A percentile compares a stretch with the other conserved stretches of the same genome.
phyloP scores from a whole-genome alignment of 2,888 invertebrate species.

The Steinernema carpocapsae region DNA sequence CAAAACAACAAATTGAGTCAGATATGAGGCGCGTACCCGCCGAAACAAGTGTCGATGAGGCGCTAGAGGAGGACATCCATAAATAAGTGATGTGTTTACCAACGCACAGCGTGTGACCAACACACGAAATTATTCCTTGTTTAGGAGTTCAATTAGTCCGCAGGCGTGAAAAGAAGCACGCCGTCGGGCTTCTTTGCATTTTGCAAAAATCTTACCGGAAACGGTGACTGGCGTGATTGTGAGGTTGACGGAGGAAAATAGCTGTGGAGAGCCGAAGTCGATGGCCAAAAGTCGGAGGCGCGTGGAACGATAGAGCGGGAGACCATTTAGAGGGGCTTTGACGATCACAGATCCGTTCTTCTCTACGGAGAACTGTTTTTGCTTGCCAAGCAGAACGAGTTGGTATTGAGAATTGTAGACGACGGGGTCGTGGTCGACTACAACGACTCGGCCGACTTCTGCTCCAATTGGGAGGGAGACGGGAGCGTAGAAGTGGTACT shows the following conservation, averaged over 20 bases:
- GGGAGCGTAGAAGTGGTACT: conserved; percentile 57
- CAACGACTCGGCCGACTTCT: conserved; percentile 51
- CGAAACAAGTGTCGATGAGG: not conserved
- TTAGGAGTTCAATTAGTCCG: conserved; percentile 9
- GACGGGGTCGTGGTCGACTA: conserved; percentile 59
- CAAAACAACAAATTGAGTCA: conserved; percentile 18
- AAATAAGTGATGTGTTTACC: conserved; percentile 35
- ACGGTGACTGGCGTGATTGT: conserved; percentile 65
- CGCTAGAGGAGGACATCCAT: conserved; percentile 20
- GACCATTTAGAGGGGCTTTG: conserved; percentile 24
- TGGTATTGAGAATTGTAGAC: conserved; percentile 66
- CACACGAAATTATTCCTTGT: conserved; percentile 10
- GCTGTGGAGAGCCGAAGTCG: conserved; percentile 67
- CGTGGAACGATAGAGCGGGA: conserved; percentile 6
- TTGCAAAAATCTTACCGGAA: conserved; percentile 50
- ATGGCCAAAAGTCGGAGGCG: conserved; percentile 54
- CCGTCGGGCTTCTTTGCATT: not conserved
- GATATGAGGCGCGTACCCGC: conserved; percentile 3
- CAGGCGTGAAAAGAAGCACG: not conserved
- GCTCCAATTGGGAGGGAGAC: conserved; percentile 43
- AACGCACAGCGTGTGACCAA: not conserved
- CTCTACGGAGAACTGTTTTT: conserved; percentile 36
- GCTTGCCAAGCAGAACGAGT: conserved; percentile 43
- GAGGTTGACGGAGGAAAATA: conserved; percentile 61
- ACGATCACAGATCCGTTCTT: conserved; percentile 51